Evolutionary conservation across 2,888 invertebrate species (phyloP).

Genomic region (Bedellia somnulentella): DNA sequence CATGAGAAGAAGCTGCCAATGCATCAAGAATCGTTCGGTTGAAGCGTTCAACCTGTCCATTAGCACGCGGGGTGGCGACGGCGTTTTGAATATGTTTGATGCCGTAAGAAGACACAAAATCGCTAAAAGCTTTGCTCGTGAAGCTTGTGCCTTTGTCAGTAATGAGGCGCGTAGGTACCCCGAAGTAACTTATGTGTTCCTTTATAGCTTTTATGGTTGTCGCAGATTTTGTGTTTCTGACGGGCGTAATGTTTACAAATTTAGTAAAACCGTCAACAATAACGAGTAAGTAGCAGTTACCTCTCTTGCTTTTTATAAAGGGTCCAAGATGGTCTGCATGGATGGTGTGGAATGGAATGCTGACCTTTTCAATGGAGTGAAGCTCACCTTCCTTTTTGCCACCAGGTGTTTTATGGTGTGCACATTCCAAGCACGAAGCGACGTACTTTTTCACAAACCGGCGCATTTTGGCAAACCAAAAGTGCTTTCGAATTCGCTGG

Average conservation of each 20-base stretch:
- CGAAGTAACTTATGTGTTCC: slow-evolving; percentile 2
- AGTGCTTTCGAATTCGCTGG: slow-evolving; percentile 4
- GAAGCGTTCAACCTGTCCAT: slow-evolving; percentile 2
- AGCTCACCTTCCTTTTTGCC: slow-evolving; percentile 5
- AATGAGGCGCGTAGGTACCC: slow-evolving; percentile 1
- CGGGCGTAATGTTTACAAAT: slow-evolving; percentile 4
- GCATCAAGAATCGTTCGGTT: slow-evolving; percentile 2
- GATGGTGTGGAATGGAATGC: slow-evolving; percentile 9
- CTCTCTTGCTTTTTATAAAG: slow-evolving; percentile 3
- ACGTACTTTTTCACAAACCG: no score
- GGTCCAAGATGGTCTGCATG: no score
- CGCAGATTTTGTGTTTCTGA: slow-evolving; percentile 6
- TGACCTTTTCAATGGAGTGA: slow-evolving; percentile 6
- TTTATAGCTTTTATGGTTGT: neutral
- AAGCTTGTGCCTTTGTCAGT: slow-evolving; percentile 4
- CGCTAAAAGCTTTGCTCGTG: slow-evolving; percentile 5
- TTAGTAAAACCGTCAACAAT: no score
- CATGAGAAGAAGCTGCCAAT: slow-evolving; percentile 2
- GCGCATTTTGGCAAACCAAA: slow-evolving; percentile 8
- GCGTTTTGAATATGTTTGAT: slow-evolving; percentile 4
- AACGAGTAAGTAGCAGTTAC: slow-evolving; percentile 5
- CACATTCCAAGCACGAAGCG: no score
- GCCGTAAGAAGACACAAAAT: slow-evolving; percentile 2
- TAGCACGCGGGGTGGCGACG: slow-evolving; percentile 1
- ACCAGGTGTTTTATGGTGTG: no score